Evolutionary conservation across 2,888 invertebrate genomes (phyloP), one percentile per base, ranked within the genome.

Genomic region (Aporophyla nigra): DNA sequence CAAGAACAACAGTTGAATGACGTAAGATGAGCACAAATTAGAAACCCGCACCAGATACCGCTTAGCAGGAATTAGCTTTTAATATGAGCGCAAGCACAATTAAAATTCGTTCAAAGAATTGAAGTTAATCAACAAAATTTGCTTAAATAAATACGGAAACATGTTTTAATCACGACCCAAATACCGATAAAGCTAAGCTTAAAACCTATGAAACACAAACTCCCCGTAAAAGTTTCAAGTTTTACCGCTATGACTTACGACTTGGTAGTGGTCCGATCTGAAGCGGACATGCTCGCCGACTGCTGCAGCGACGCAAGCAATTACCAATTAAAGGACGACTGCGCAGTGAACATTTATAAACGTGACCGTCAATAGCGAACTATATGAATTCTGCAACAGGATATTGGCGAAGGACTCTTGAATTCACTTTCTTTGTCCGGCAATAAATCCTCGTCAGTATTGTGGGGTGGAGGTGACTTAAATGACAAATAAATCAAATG

Each of bases 401-500:
- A 78, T 74, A 76, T 33, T 59, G 21, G 67, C 46, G 12, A 27
- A 79, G 46, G 14, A 49, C 40, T 69, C 24, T 80, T 53, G 16
- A 12, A 53, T 16, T 24, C 12, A 46, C 54, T n/a, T 79, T 27
- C 71, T 54, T 80, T n/a, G 61, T 49, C 7, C 27, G 12, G 40
- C 71, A 62, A 80, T 27, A 49, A 46, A 40, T 53, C 24, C 49
- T 71, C 10, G 19, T 54, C 65, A 53, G 40, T 73, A 54, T 74
- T 81, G 59, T 49, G 61, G 4, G n/a, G 33, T 59, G 21, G 10
- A 49, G 53, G 59, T 70, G 61, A 61, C n/a, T 62, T 71, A 40
- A 70, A 62, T 76, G 76, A 62, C 49, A 54, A 79, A 71, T 62
- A 49, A 79, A 67, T 78, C 58, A 58, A 56, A 65, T 51, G 10